Conservation (phyloP, 2,888 invertebrate species). For the Eristalinus aeneus region DNA sequence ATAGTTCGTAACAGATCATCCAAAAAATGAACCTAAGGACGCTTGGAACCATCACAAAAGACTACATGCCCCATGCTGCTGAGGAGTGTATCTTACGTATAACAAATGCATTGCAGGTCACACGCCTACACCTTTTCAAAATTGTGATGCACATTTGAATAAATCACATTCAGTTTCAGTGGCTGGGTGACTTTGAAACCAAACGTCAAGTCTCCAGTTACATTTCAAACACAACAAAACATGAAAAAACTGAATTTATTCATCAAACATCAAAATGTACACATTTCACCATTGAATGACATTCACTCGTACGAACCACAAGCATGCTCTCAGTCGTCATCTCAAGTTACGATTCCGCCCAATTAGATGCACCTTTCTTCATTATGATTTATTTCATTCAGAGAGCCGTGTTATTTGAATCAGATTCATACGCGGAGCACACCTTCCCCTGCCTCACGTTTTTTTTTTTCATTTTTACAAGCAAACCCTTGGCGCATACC, state of each 20-base stretch:
- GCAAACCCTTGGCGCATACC: conserved; percentile 39
- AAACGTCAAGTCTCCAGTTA: not conserved
- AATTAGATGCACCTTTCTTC: conserved; percentile 50
- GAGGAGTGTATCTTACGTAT: too few species aligned
- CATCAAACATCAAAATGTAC: not conserved
- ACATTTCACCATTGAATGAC: not conserved
- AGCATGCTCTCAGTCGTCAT: not conserved
- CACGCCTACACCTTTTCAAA: too few species aligned
- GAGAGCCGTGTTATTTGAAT: not conserved
- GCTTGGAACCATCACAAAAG: too few species aligned
- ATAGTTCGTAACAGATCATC: too few species aligned
- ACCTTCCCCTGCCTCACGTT: not conserved
- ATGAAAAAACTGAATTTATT: not conserved
- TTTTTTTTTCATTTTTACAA: conserved; percentile 1
- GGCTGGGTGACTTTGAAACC: not conserved
- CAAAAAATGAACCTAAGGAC: too few species aligned
- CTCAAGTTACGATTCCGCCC: conserved; percentile 45
- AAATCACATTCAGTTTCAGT: not conserved
- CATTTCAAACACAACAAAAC: not conserved
- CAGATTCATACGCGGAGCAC: conserved; percentile 4
- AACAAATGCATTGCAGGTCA: too few species aligned
- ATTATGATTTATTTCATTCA: conserved; percentile 6
- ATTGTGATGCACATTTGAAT: too few species aligned
- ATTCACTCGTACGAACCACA: not conserved
- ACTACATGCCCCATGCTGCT: too few species aligned